Conservation (phyloP, 2,113 vertebrate genomes). For the Nerophis ophidion region DNA sequence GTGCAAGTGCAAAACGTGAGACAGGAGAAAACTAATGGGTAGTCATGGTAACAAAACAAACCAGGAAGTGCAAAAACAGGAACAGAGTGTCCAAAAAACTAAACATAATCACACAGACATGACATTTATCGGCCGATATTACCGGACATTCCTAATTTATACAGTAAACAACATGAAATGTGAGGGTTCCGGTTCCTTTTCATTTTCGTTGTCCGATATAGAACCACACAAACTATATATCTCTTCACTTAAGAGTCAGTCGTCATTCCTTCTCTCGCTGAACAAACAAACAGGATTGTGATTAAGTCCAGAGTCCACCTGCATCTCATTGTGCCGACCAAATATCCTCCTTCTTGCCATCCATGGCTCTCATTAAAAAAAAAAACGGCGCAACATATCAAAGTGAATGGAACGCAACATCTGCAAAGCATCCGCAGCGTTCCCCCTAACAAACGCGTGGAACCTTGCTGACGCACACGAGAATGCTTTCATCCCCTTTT, state of each 20-base stretch:
- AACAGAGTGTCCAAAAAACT: too few relatives aligned
- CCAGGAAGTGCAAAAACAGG: too few relatives aligned
- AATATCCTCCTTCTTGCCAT: slow-evolving; percentile 55
- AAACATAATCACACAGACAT: too few relatives aligned
- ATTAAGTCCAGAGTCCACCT: slow-evolving; percentile 51
- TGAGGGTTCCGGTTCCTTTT: too few relatives aligned
- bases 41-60: too few relatives aligned
- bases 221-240: neutral
- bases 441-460: slow-evolving; percentile 3
- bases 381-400: slow-evolving; percentile 37
- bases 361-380: slow-evolving; percentile 36
- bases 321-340: slow-evolving; percentile 45
- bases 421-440: slow-evolving; percentile 21
- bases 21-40: too few relatives aligned
- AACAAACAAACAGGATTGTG: slow-evolving; percentile 41
- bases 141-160: too few relatives aligned
- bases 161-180: too few relatives aligned
- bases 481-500: neutral
- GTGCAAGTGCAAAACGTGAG: too few relatives aligned
- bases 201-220: too few relatives aligned
- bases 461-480: slow-evolving; percentile 4
- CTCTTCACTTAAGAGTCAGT: slow-evolving; percentile 23
- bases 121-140: too few relatives aligned
- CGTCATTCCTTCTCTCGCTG: slow-evolving; percentile 11
- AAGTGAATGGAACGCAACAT: slow-evolving; percentile 32